phyloP scores from a whole-genome alignment of 2,888 invertebrate species.

The Oscheius sp. region DNA sequence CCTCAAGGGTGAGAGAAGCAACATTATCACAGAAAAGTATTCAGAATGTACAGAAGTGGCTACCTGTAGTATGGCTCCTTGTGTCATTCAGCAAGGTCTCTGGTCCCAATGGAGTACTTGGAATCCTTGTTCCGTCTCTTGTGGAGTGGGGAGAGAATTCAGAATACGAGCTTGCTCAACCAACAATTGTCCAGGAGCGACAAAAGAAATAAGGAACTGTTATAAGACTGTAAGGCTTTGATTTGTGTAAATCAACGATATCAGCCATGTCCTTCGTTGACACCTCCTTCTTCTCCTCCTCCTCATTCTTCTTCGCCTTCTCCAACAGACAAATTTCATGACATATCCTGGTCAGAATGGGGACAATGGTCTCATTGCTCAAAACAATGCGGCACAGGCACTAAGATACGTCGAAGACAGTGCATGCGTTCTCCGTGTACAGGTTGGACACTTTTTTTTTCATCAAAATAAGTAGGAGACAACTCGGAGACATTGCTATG shows the following conservation, averaged over 20 bases:
- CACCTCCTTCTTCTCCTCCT: neutral
- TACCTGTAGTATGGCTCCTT: constrained; percentile 27
- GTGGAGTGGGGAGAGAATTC: constrained; percentile 41
- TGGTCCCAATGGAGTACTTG: constrained; percentile 46
- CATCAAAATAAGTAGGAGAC: neutral
- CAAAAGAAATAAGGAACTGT: constrained; percentile 40
- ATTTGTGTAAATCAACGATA: neutral
- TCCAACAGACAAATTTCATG: neutral
- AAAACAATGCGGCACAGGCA: constrained; percentile 10
- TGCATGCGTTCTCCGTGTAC: constrained; percentile 8
- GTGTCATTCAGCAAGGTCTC: neutral
- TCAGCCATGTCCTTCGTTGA: neutral
- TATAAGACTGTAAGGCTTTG: constrained; percentile 4
- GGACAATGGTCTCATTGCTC: constrained; percentile 16
- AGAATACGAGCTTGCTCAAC: constrained; percentile 43
- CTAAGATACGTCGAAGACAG: constrained; percentile 15
- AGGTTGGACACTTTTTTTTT: neutral
- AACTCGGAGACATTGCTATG: constrained; percentile 9
- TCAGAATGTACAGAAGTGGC: constrained; percentile 43
- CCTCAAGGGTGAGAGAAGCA: constrained; percentile 8
- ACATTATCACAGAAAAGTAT: neutral
- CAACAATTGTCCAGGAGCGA: constrained; percentile 38
- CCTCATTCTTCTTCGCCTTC: too few species aligned
- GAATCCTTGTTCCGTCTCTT: constrained; percentile 30
- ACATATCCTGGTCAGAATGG: constrained; percentile 22